A percentile compares a stretch with the other conserved stretches of the same genome.
Evolutionary conservation across 2,113 vertebrate genomes (phyloP).

Genomic region (Sander lucioperca): DNA sequence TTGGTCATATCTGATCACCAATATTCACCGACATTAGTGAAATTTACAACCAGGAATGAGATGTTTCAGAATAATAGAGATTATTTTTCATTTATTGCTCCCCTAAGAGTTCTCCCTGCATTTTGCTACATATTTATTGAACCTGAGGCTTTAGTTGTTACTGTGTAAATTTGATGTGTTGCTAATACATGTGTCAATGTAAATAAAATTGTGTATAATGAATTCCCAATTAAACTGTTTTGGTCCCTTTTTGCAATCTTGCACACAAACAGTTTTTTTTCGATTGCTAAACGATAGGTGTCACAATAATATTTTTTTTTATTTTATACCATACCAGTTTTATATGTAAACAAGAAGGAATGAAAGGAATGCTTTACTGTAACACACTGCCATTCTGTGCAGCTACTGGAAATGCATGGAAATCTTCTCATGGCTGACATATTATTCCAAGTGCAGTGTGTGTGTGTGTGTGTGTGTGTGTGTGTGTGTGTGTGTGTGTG

Average conservation of each 20-base stretch:
- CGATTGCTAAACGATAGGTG: too few relatives aligned
- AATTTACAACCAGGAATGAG: constrained; percentile 12
- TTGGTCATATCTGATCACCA: constrained; percentile 13
- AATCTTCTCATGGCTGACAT: not conserved
- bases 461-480: too few relatives aligned
- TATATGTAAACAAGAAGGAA: too few relatives aligned
- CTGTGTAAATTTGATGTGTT: constrained; percentile 73
- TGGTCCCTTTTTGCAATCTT: not conserved
- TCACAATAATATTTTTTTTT: too few relatives aligned
- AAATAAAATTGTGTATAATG: constrained; percentile 82
- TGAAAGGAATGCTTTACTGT: too few relatives aligned
- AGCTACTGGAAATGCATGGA: not conserved
- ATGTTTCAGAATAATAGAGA: constrained; percentile 11
- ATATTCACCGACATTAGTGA: not conserved
- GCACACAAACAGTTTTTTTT: not conserved
- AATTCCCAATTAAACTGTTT: constrained; percentile 31
- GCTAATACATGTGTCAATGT: constrained; percentile 77
- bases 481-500: not conserved
- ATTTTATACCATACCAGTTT: too few relatives aligned
- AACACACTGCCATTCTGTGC: not conserved
- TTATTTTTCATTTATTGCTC: constrained; percentile 43
- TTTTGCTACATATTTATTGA: constrained; percentile 83
- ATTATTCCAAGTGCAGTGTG: constrained; percentile 5
- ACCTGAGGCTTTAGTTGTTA: constrained; percentile 69
- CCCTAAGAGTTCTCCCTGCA: constrained; percentile 49